phyloP scores from a whole-genome alignment of 2,113 vertebrate species.

The Trichomycterus rosablanca region DNA sequence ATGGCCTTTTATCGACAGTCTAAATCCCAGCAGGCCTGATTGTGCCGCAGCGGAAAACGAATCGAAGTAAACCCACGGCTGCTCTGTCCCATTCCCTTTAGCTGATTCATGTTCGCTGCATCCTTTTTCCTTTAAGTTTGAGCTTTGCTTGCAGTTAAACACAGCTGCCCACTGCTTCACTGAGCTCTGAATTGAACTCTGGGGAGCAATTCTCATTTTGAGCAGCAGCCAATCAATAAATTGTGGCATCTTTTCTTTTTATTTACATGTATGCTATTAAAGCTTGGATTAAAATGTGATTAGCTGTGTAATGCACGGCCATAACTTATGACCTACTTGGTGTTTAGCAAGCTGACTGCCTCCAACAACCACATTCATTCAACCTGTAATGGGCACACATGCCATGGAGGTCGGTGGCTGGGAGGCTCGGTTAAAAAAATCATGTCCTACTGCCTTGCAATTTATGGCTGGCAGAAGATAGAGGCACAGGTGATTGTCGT shows the following conservation, averaged over 20 bases:
- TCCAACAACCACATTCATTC: too few relatives aligned
- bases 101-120: background rate
- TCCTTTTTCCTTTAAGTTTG: background rate
- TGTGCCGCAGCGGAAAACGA: constrained; percentile 19
- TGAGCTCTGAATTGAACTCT: constrained; percentile 1
- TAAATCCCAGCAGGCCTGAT: constrained; percentile 38
- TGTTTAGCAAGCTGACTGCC: too few relatives aligned
- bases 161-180: background rate
- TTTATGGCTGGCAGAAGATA: too few relatives aligned
- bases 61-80: background rate
- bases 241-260: background rate
- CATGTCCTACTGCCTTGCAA: too few relatives aligned
- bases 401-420: too few relatives aligned
- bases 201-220: constrained; percentile 2
- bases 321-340: background rate
- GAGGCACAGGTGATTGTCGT: too few relatives aligned
- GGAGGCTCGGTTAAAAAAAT: too few relatives aligned
- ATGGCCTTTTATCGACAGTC: constrained; percentile 40
- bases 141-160: constrained; percentile 10
- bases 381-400: too few relatives aligned
- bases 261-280: background rate
- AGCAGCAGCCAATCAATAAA: background rate
- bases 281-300: too few relatives aligned
- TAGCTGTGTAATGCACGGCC: too few relatives aligned
- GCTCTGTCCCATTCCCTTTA: background rate